Percentiles rank a stretch among this genome's conserved stretches.
phyloP scores from a whole-genome alignment of 2,113 vertebrate species.

The Dipodomys merriami region DNA sequence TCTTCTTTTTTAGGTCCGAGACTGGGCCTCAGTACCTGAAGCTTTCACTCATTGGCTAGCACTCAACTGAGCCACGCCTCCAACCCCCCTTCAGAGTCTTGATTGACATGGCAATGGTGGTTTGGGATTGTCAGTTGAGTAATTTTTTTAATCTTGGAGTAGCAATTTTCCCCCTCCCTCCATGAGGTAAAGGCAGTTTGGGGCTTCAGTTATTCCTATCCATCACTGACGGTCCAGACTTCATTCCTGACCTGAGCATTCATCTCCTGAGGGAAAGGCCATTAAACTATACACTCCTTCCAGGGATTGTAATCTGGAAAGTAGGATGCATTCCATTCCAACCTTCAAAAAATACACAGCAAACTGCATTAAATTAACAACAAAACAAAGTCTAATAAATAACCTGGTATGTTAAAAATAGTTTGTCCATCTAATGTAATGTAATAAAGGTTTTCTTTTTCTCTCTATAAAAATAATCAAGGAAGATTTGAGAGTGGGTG shows the following conservation, averaged over 20 bases:
- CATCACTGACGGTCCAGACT: neutral
- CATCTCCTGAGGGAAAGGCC: conserved; percentile 13
- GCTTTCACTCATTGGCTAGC: too few species aligned
- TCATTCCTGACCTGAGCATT: conserved; percentile 4
- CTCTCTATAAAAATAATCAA: conserved; percentile 51
- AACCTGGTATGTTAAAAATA: conserved; percentile 33
- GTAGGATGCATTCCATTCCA: neutral
- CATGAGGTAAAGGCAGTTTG: neutral
- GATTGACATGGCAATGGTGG: neutral
- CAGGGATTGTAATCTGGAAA: conserved; percentile 40
- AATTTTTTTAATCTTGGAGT: neutral
- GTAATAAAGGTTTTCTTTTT: conserved; percentile 49
- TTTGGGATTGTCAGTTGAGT: neutral
- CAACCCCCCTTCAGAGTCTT: neutral
- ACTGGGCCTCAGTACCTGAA: too few species aligned
- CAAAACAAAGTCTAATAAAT: conserved; percentile 49
- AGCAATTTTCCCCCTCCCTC: neutral
- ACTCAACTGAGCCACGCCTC: neutral
- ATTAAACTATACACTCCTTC: neutral
- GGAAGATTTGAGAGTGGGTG: conserved; percentile 24
- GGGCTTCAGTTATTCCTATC: neutral
- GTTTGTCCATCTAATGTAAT: conserved; percentile 9
- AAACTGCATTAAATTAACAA: conserved; percentile 40
- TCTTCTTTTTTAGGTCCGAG: too few species aligned
- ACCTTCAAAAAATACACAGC: conserved; percentile 5